Evolutionary conservation across 2,113 vertebrate genomes (phyloP).

Genomic region (Pithys albifrons): DNA sequence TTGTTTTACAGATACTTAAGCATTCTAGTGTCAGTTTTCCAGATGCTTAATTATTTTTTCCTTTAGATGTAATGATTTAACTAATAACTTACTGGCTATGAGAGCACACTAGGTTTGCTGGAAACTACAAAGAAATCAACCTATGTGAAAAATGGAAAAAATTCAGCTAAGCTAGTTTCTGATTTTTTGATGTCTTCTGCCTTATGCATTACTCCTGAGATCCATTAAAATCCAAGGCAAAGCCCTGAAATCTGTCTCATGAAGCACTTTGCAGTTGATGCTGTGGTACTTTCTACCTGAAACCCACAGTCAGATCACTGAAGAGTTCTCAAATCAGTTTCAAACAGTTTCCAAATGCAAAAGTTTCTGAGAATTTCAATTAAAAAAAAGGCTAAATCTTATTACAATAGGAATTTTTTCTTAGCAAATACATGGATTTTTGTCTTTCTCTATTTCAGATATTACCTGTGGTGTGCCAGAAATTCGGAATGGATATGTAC

Average conservation of each 20-base stretch:
- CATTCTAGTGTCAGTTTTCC: background rate
- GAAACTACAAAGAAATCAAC: background rate
- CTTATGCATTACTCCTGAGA: background rate
- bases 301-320: background rate
- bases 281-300: background rate
- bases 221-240: background rate
- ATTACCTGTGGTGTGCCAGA: background rate
- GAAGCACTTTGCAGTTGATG: background rate
- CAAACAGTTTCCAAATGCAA: background rate
- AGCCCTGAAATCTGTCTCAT: background rate
- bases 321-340: background rate
- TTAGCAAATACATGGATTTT: background rate
- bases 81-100: background rate
- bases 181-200: background rate
- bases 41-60: background rate
- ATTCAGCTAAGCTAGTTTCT: background rate
- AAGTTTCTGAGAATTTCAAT: background rate
- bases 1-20: background rate
- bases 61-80: background rate
- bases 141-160: background rate
- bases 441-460: constrained; percentile 46
- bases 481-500: background rate
- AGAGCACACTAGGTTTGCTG: background rate
- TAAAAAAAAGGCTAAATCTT: background rate
- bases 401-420: background rate